A percentile compares a stretch with the other conserved stretches of the same genome.
These are phyloP conservation scores for Ophiothrix spiculata DNA, from an alignment of 35 echinoderm and acorn worm genomes.

Conservation along the genomic window DNA sequence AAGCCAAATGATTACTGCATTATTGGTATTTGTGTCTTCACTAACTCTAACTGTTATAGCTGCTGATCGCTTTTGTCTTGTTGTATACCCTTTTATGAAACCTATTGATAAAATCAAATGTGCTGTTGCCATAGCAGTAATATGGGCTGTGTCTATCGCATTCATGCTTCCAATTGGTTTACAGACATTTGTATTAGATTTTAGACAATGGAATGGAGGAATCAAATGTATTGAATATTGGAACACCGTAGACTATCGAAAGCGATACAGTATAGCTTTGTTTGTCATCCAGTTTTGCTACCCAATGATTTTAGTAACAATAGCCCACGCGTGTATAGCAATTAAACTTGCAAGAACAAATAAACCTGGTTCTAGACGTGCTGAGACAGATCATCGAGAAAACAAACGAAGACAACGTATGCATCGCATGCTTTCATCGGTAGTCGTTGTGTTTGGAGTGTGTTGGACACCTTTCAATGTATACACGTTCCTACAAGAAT, in stretches of 20 bases:
- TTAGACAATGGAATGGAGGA: neutral
- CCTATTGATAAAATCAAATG: slow-evolving; percentile 63
- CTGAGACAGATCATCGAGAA: slow-evolving; percentile 66
- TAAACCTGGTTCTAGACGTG: slow-evolving; percentile 61
- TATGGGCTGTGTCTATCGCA: slow-evolving; percentile 72
- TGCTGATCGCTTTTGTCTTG: slow-evolving; percentile 81
- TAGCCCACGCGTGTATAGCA: slow-evolving; percentile 70
- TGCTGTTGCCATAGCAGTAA: slow-evolving; percentile 55
- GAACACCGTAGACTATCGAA: neutral
- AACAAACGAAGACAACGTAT: slow-evolving; percentile 63
- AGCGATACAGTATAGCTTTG: slow-evolving; percentile 56
- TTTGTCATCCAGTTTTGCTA: slow-evolving; percentile 82
- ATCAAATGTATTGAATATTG: slow-evolving; percentile 40
- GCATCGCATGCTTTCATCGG: slow-evolving; percentile 87
- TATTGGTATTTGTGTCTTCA: slow-evolving; percentile 72
- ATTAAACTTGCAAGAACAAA: slow-evolving; percentile 73
- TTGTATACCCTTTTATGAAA: slow-evolving; percentile 87
- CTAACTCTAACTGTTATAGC: slow-evolving; percentile 85
- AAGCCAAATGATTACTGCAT: slow-evolving; percentile 39
- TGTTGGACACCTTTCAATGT: slow-evolving; percentile 88
- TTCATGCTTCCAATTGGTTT: slow-evolving; percentile 61
- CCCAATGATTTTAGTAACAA: slow-evolving; percentile 65
- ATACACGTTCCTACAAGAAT: slow-evolving; percentile 24
- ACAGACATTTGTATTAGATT: slow-evolving; percentile 29
- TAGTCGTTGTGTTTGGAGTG: slow-evolving; percentile 77